A percentile compares a stretch with the other conserved stretches of the same genome.
These are phyloP conservation scores for Myxocyprinus asiaticus DNA, from an alignment of 2,113 vertebrate species.

Conservation along the genomic window DNA sequence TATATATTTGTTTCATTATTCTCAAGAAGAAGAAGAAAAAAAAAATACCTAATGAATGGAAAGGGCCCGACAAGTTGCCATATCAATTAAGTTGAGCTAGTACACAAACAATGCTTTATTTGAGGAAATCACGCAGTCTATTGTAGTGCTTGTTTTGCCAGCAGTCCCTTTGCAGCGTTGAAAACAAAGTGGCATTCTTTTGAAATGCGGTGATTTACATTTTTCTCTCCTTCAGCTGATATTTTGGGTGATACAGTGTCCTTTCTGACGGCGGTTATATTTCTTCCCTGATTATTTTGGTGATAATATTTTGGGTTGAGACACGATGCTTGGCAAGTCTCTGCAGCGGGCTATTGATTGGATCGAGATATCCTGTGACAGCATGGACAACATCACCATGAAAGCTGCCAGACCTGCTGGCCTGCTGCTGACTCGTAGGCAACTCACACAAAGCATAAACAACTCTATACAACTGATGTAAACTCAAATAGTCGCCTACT, in stretches of 20 bases:
- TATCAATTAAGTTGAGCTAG: constrained; percentile 30
- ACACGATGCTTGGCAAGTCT: constrained; percentile 15
- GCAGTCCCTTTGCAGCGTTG: constrained; percentile 52
- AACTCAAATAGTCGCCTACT: constrained; percentile 23
- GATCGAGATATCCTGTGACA: constrained; percentile 5
- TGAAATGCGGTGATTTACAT: constrained; percentile 63
- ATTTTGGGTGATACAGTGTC: constrained; percentile 51
- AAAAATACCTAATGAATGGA: constrained; percentile 1
- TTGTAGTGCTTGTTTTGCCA: constrained; percentile 68
- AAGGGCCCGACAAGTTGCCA: constrained; percentile 36
- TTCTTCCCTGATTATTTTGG: constrained; percentile 55
- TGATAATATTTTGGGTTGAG: constrained; percentile 62
- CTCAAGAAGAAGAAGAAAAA: neutral
- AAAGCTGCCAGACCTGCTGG: constrained; percentile 50
- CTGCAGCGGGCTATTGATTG: constrained; percentile 16
- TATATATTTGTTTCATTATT: neutral
- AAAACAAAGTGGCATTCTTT: constrained; percentile 61
- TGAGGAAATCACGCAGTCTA: constrained; percentile 59
- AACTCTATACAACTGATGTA: constrained; percentile 28
- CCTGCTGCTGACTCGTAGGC: constrained; percentile 35
- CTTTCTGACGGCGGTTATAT: constrained; percentile 44
- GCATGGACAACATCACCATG: neutral
- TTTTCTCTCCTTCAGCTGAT: constrained; percentile 57
- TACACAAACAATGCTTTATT: constrained; percentile 46
- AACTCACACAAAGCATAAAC: constrained; percentile 31